Conservation (phyloP, 92 coral and sea anemone species). For the Heteractis magnifica region DNA sequence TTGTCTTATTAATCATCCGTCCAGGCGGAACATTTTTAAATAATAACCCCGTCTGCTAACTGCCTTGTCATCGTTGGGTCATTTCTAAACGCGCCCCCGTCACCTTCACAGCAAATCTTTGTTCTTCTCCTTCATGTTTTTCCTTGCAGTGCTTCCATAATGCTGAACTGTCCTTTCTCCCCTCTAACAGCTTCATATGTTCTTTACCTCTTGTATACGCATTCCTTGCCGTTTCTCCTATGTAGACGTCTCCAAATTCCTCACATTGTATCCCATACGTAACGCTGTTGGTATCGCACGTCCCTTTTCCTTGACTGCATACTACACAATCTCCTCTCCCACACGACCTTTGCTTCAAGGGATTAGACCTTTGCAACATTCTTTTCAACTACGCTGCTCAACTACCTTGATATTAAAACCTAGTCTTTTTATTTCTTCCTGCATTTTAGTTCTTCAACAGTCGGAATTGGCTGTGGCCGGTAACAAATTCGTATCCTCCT, state of each 20-base stretch:
- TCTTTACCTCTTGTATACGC: neutral
- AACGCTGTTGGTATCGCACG: too few relatives aligned
- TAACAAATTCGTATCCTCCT: neutral
- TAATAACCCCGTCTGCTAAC: too few relatives aligned
- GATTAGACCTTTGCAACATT: constrained; percentile 42
- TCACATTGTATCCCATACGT: too few relatives aligned
- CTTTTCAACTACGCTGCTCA: constrained; percentile 12
- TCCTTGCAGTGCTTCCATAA: neutral
- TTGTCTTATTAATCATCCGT: too few relatives aligned
- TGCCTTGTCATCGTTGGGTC: neutral
- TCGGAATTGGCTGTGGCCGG: neutral
- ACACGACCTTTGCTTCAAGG: constrained; percentile 20
- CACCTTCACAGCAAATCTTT: neutral
- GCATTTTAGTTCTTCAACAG: too few relatives aligned
- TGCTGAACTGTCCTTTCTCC: neutral
- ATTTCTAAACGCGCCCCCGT: neutral
- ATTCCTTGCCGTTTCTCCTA: neutral
- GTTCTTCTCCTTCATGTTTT: neutral
- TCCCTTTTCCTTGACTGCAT: too few relatives aligned
- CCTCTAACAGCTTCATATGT: neutral
- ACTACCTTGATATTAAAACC: too few relatives aligned
- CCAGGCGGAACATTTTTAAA: too few relatives aligned
- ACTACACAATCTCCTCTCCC: constrained; percentile 2
- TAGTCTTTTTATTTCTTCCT: too few relatives aligned
- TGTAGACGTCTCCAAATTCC: too few relatives aligned